Evolutionary conservation across 2,113 vertebrate genomes (phyloP).

Genomic region (Tragulus kanchil): DNA sequence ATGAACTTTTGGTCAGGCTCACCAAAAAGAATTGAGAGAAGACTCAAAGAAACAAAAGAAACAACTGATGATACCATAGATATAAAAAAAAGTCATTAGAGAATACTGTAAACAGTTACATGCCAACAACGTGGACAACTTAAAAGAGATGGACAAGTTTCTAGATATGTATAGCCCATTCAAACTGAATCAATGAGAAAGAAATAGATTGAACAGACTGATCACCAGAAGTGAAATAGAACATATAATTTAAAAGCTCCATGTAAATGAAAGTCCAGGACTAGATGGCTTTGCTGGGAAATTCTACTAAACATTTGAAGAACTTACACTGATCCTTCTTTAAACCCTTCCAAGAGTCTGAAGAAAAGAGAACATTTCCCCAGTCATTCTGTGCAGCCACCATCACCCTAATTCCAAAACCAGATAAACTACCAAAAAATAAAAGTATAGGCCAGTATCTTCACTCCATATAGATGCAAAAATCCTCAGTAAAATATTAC

Average conservation of each 20-base stretch:
- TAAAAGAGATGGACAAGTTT: not conserved
- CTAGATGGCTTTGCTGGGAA: not conserved
- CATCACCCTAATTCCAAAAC: not conserved
- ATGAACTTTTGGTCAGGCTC: not conserved
- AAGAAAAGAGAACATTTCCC: not conserved
- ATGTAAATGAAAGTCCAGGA: not conserved
- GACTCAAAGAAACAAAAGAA: not conserved
- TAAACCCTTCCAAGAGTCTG: not conserved
- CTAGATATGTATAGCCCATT: not conserved
- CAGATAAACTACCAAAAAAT: not conserved
- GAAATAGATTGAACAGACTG: not conserved
- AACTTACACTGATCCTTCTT: not conserved
- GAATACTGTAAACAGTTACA: not conserved
- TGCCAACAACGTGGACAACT: not conserved
- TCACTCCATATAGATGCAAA: not conserved
- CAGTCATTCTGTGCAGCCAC: not conserved
- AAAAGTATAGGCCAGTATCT: not conserved
- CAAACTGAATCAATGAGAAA: not conserved
- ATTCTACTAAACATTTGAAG: not conserved
- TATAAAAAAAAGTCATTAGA: not conserved
- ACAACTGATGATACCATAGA: not conserved
- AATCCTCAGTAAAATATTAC: not conserved
- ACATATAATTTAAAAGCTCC: not conserved
- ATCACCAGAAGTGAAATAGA: not conserved
- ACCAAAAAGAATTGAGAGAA: not conserved